Base-by-base conservation (phyloP, 2,888 invertebrate species). In the Lasioglossum malachurum region DNA sequence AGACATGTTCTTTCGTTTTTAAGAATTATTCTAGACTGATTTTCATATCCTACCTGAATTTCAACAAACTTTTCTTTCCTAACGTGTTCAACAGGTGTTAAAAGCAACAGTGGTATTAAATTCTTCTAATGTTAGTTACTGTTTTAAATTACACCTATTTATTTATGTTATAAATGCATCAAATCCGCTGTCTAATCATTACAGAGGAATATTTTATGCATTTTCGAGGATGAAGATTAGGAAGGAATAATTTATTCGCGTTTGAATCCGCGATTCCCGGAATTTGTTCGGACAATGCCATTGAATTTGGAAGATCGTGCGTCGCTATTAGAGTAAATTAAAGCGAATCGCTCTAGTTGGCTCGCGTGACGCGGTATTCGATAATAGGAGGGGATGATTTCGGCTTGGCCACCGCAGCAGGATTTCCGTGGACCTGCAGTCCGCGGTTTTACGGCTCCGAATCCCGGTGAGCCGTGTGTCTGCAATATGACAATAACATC, bases 401-500 rank as follows among this genome's bases (percentile, higher is more conserved):
- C 64, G 64, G 67, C n/a, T 7, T 64, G 67, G 49, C 75, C 35
- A 71, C 82, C 69, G 49, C 72, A 74, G 75, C 38, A 79, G 91
- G 87, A 91, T 90, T 83, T 84, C 81, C 82, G 83, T 80, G 84
- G 87, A 89, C 81, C 90, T 88, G 87, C 80, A 90, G 86, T 92
- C 53, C 89, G 91, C 88, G 91, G 90, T 91, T 90, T 90, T 84
- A 78, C 86, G 84, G 89, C 89, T 87, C 67, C 80, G 89, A 87
- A 82, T 76, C 86, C 76, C 73, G 84, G 53, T 3, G 67, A 73
- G 83, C 90, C 89, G 88, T 85, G 92, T 93, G 93, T 93, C 93
- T 94, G 91, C 94, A 94, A 94, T 94, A 93, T 94, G 94, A 94
- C 94, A 94, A 94, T 93, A 94, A 93, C 94, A 94, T 94, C 94